Evolutionary conservation across 2,888 invertebrate species (phyloP).

Genomic region (Athetis lepigone): DNA sequence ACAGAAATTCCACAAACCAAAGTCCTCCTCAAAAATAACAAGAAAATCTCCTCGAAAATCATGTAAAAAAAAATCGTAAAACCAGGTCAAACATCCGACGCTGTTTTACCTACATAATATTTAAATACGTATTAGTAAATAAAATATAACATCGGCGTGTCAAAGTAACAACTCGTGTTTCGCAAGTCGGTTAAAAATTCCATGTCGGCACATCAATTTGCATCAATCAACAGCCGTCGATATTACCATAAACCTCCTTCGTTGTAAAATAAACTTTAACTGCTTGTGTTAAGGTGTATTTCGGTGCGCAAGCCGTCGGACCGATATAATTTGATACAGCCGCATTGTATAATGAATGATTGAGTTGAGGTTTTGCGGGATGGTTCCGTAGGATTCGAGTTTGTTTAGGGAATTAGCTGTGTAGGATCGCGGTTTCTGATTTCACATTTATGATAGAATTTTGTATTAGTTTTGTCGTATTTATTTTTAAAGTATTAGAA

Average conservation of each 20-base stretch:
- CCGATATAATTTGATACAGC: constrained; percentile 42
- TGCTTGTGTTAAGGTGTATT: neutral
- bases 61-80: constrained; percentile 3
- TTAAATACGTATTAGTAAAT: constrained; percentile 35
- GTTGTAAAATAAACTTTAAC: constrained; percentile 16
- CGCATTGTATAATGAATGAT: constrained; percentile 37
- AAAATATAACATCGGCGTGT: constrained; percentile 35
- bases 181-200: constrained; percentile 57
- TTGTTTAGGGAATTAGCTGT: constrained; percentile 25
- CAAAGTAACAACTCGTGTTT: constrained; percentile 50
- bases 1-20: neutral
- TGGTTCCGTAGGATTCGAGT: constrained; percentile 48
- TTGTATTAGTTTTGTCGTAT: neutral
- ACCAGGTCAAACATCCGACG: constrained; percentile 17
- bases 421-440: constrained; percentile 12
- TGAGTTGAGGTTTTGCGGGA: constrained; percentile 29
- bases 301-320: neutral
- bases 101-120: constrained; percentile 17
- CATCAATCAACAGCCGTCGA: constrained; percentile 60
- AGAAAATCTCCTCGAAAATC: neutral
- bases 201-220: constrained; percentile 62
- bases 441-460: neutral
- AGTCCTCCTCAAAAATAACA: neutral
- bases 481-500: too few species aligned
- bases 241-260: constrained; percentile 34